Evolutionary conservation across 2,797 vertebrate genomes (phyloP).

Genomic region (Buceros bicornis): DNA sequence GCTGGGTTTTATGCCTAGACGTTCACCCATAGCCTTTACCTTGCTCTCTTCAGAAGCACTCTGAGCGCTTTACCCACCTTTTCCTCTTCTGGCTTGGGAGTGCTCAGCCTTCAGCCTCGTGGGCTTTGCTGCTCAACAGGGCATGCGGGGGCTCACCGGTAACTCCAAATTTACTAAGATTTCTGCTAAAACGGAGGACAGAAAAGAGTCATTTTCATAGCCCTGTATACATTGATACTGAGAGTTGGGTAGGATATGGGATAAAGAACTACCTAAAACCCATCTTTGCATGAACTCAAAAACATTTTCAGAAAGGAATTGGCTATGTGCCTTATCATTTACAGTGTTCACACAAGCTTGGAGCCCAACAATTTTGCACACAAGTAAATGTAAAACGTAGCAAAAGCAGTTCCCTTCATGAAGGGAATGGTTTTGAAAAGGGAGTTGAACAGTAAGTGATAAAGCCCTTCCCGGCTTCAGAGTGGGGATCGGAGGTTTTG

Average conservation of each 20-base stretch:
- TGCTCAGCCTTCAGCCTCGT: fast-evolving
- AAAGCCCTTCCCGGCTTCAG: neutral
- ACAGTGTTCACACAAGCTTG: neutral
- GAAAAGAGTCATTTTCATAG: neutral
- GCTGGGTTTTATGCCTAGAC: neutral
- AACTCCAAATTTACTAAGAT: neutral
- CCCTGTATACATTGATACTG: neutral
- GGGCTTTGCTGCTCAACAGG: neutral
- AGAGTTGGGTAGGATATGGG: neutral
- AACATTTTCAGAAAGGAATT: neutral
- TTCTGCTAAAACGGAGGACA: neutral
- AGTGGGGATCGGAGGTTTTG: neutral
- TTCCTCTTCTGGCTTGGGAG: neutral
- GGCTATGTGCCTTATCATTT: fast-evolving
- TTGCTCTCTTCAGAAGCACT: neutral
- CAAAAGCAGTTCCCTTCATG: neutral
- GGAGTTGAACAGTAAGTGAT: neutral
- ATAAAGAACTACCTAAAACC: neutral
- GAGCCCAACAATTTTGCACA: neutral
- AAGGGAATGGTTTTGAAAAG: neutral
- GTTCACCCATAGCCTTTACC: neutral
- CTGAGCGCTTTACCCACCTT: neutral
- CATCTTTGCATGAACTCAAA: neutral
- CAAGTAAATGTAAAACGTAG: neutral
- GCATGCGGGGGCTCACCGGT: fast-evolving